These are phyloP conservation scores for Oscheius sp. DNA, from an alignment of 2,888 invertebrate species.

Conservation along the genomic window DNA sequence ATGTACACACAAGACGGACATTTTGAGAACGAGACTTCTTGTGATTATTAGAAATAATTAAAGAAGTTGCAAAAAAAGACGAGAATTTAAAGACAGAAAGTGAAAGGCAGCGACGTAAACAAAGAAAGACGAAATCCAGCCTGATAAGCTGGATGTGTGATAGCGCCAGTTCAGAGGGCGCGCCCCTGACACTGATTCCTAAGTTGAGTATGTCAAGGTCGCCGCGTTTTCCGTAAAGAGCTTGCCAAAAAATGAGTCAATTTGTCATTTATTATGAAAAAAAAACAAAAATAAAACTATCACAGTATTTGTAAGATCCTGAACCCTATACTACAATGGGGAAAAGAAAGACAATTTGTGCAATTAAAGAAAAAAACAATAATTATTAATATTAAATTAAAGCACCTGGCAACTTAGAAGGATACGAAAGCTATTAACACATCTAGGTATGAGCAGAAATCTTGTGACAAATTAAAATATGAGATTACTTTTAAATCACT, in stretches of 20 bases:
- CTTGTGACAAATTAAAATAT: not conserved
- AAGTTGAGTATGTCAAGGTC: constrained; percentile 33
- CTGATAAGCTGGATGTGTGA: constrained; percentile 6
- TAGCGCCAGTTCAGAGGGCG: constrained; percentile 3
- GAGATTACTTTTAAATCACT: not conserved
- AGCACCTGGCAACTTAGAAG: constrained; percentile 8
- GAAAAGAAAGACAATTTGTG: constrained; percentile 9
- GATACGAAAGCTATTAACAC: not conserved
- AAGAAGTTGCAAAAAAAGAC: too few relatives aligned
- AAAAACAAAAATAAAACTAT: constrained; percentile 6
- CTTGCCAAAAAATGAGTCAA: constrained; percentile 29
- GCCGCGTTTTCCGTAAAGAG: not conserved
- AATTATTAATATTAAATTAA: not conserved
- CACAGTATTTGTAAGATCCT: constrained; percentile 4
- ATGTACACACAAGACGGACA: not conserved
- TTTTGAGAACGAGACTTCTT: too few relatives aligned
- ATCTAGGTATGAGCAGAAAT: constrained; percentile 13
- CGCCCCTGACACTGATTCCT: constrained; percentile 33
- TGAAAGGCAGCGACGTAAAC: not conserved
- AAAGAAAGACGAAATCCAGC: constrained; percentile 15
- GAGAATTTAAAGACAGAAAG: not conserved
- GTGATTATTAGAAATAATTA: too few relatives aligned
- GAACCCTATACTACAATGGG: not conserved
- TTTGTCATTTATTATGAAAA: not conserved
- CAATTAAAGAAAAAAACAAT: not conserved